These are phyloP conservation scores for Microcebus murinus DNA, from an alignment of 2,113 vertebrate species.

Conservation along the genomic window DNA sequence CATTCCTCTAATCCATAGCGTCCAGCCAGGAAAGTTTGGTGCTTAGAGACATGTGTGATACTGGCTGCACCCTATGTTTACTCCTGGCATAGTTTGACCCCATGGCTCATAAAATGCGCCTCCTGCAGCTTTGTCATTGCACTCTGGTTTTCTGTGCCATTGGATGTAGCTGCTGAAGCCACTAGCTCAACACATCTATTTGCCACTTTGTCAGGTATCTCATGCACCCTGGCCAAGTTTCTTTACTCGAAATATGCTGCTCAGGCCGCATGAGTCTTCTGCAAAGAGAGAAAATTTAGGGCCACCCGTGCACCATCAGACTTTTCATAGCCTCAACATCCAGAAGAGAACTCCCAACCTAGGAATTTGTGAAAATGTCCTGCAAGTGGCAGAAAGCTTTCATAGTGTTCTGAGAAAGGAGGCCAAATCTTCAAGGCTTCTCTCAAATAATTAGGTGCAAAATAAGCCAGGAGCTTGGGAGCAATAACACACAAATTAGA, in stretches of 20 bases:
- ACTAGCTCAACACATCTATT: background rate
- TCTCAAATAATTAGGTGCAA: background rate
- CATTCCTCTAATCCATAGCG: background rate
- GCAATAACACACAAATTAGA: background rate
- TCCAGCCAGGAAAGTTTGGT: background rate
- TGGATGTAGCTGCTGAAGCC: background rate
- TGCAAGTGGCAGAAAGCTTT: background rate
- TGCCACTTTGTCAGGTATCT: background rate
- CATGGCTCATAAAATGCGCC: background rate
- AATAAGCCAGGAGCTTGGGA: conserved; percentile 23
- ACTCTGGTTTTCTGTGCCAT: background rate
- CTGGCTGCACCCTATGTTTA: background rate
- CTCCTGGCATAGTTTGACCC: background rate
- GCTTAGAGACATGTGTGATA: background rate
- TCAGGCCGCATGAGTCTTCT: background rate
- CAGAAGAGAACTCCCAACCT: background rate
- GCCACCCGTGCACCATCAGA: background rate
- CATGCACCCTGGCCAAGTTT: background rate
- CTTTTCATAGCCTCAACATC: background rate
- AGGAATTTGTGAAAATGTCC: background rate
- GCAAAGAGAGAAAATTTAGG: background rate
- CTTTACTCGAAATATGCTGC: background rate
- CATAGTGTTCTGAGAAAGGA: background rate
- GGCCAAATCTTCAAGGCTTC: background rate
- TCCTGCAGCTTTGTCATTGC: background rate